Percentiles rank a stretch among this genome's conserved stretches.
Evolutionary conservation across 1,140 invertebrate species (phyloP).

Genomic region (Centruroides vittatus): DNA sequence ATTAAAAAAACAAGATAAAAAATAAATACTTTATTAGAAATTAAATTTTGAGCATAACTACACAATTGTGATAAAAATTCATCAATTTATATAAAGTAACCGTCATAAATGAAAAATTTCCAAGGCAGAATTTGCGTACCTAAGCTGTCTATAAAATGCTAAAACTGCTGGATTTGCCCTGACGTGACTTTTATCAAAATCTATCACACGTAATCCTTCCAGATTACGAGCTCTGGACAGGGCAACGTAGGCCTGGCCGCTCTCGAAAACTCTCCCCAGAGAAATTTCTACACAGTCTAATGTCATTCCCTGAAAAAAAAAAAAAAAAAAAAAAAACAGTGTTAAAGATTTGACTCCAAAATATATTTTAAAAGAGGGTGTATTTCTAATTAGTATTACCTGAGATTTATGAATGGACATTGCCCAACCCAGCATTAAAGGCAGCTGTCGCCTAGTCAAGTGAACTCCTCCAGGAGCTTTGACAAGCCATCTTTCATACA

Average conservation of each 20-base stretch:
- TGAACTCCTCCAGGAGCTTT: constrained; percentile 45
- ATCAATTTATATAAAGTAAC: too few relatives aligned
- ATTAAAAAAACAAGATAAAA: too few relatives aligned
- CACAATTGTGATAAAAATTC: too few relatives aligned
- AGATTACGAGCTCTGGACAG: constrained; percentile 78
- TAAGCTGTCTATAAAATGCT: constrained; percentile 48
- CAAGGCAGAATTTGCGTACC: neutral
- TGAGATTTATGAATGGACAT: constrained; percentile 94
- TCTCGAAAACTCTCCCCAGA: constrained; percentile 74
- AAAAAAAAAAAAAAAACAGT: constrained; percentile 7
- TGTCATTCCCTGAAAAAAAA: constrained; percentile 59
- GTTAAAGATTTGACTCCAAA: neutral
- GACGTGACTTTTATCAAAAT: constrained; percentile 72
- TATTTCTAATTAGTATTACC: constrained; percentile 18
- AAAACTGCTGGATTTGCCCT: constrained; percentile 76
- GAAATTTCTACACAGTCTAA: constrained; percentile 92
- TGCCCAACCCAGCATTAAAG: constrained; percentile 85
- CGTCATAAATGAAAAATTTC: too few relatives aligned
- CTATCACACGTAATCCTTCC: constrained; percentile 63
- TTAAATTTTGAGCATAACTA: too few relatives aligned
- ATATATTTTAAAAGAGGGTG: neutral
- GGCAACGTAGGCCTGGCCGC: constrained; percentile 91
- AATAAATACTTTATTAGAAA: too few relatives aligned
- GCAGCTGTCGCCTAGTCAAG: constrained; percentile 58
- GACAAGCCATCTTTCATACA: constrained; percentile 65